phyloP scores from a whole-genome alignment of 2,888 invertebrate genomes.

The Steinernema hermaphroditum region DNA sequence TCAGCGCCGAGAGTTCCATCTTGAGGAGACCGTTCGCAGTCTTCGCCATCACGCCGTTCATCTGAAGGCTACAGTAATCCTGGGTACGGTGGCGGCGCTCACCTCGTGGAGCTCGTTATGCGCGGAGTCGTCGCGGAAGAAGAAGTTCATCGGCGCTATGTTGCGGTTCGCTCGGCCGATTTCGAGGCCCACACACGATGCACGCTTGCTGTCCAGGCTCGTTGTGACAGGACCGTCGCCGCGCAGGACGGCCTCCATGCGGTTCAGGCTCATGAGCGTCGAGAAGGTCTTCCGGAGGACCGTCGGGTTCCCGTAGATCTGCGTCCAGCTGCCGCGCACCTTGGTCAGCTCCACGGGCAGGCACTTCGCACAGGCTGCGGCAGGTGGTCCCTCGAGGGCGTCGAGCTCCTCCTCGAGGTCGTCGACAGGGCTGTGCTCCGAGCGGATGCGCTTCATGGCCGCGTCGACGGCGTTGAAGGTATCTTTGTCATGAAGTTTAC shows the following conservation, averaged over 20 bases:
- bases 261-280: conserved; percentile 53
- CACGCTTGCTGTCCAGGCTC: conserved; percentile 46
- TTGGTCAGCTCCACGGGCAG: conserved; percentile 49
- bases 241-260: conserved; percentile 37
- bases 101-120: conserved; percentile 57
- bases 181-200: conserved; percentile 58
- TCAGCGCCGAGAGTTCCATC: conserved; percentile 20
- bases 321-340: conserved; percentile 59
- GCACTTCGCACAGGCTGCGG: conserved; percentile 49
- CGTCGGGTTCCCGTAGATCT: conserved; percentile 60
- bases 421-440: not conserved
- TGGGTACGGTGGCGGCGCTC: too few relatives aligned
- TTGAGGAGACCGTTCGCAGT: conserved; percentile 27
- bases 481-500: conserved; percentile 45
- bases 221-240: conserved; percentile 35
- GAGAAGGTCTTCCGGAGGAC: conserved; percentile 54
- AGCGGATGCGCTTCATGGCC: conserved; percentile 31
- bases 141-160: conserved; percentile 50
- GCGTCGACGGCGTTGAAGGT: conserved; percentile 51
- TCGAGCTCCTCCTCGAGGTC: conserved; percentile 25
- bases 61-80: conserved; percentile 42
- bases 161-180: conserved; percentile 36
- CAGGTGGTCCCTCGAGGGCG: conserved; percentile 27
- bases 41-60: conserved; percentile 44
- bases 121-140: conserved; percentile 53